Evolutionary conservation across 2,888 invertebrate genomes (phyloP), one percentile per base, ranked within the genome.

Genomic region (Hirtodrosophila cameraria): DNA sequence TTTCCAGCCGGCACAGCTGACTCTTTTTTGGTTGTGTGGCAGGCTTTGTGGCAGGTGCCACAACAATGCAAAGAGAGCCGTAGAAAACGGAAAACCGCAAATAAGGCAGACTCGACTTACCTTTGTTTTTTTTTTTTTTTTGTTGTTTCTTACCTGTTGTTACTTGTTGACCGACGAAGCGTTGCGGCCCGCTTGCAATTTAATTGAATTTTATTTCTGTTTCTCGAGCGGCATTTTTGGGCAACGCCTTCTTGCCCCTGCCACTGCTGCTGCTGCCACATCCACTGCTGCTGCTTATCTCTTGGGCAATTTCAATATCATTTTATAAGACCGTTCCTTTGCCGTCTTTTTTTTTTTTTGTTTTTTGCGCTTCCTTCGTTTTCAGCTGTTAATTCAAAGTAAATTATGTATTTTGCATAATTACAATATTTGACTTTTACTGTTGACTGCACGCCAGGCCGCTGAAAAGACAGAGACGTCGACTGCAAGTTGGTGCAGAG

Each of bases 331-430:
- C 63, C 16, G 39, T 62, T 69, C 39, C 45, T 54, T 48, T 11
- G 15, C 23, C 42, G 20, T 12, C 38, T 38, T 28, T 12, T 36
- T 38, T 13, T 20, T n/a, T 50, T 12, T 16, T 27, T 20, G 23
- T 13, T 25, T 57, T 59, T 43, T 46, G 20, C 38, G 53, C 38
- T 66, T 68, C 57, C 57, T 64, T 71, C 55, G 42, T 67, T 76
- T 83, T 83, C 80, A 81, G 80, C 80, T 81, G 84, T 80, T 81
- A 80, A 84, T 84, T 81, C 84, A 81, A 83, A 81, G 84, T 78
- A 81, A 81, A 81, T 81, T 84, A 84, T 81, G 84, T 81, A 81
- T 81, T 81, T 84, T 84, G 81, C 84, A 81, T 81, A 81, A 81
- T 81, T 81, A 81, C 73, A 84, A 78, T 81, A 81, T 81, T 81